These are phyloP conservation scores for Saccostrea cuccullata DNA, from an alignment of 1,140 invertebrate genomes.

Conservation along the genomic window DNA sequence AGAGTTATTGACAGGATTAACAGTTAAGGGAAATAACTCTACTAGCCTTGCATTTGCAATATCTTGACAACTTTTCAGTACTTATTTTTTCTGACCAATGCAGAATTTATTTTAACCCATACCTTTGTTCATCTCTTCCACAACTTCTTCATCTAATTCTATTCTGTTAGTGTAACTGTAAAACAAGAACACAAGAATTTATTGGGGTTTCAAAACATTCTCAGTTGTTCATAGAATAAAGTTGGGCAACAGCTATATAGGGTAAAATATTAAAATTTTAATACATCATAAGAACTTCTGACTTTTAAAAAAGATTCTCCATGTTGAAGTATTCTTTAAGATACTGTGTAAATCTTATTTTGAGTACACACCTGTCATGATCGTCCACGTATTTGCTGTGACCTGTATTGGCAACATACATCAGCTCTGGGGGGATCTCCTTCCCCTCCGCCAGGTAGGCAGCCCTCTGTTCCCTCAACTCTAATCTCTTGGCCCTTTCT, in stretches of 20 bases:
- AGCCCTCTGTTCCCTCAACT: constrained; percentile 72
- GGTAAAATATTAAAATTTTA: no score
- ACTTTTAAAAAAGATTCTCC: background rate
- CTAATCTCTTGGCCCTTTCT: constrained; percentile 73
- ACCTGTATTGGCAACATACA: constrained; percentile 61
- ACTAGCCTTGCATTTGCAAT: background rate
- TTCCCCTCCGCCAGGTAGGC: constrained; percentile 71
- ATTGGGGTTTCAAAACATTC: no score
- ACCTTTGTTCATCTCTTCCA: constrained; percentile 63
- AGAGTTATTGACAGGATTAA: background rate
- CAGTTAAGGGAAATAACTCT: constrained; percentile 30
- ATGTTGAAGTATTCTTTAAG: background rate
- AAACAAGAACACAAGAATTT: background rate
- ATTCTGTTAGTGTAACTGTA: constrained; percentile 30
- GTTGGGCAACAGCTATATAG: no score
- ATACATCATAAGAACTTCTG: no score
- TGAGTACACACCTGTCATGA: background rate
- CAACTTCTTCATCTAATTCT: constrained; percentile 61
- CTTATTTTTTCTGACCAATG: background rate
- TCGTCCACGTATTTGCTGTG: constrained; percentile 63
- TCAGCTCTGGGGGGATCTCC: constrained; percentile 74
- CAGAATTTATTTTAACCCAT: background rate
- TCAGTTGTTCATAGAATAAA: no score
- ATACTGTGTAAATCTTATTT: background rate
- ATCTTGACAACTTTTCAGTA: background rate